phyloP scores from a whole-genome alignment of 2,797 vertebrate genomes.

The Ctenochaetus hawaiiensis region DNA sequence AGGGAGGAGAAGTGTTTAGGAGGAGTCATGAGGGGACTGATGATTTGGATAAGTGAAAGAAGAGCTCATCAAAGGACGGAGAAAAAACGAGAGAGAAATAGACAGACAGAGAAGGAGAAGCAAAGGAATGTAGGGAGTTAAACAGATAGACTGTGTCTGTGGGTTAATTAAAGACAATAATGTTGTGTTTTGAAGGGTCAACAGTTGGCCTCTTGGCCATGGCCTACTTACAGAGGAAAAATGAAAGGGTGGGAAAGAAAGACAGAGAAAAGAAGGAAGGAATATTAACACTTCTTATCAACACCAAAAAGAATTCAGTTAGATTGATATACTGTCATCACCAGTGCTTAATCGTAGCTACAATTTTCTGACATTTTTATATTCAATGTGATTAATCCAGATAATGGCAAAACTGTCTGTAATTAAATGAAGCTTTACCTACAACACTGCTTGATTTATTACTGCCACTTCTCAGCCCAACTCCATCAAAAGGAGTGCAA shows the following conservation, averaged over 20 bases:
- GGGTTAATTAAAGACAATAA: slow-evolving; percentile 78
- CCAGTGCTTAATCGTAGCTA: too few species aligned
- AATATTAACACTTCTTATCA: neutral
- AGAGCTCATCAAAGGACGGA: neutral
- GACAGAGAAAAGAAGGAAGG: slow-evolving; percentile 5
- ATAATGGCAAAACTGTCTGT: too few species aligned
- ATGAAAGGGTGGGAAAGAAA: slow-evolving; percentile 10
- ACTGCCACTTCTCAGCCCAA: too few species aligned
- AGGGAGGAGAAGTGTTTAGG: neutral
- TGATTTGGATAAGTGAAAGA: slow-evolving; percentile 20
- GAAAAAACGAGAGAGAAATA: neutral
- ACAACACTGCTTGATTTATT: neutral
- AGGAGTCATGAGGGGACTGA: slow-evolving; percentile 30
- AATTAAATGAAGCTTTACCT: neutral
- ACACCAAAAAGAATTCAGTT: neutral
- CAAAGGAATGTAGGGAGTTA: slow-evolving; percentile 15
- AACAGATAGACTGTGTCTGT: slow-evolving; percentile 40
- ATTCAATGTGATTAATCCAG: neutral
- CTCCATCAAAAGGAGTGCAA: neutral
- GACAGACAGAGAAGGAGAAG: neutral
- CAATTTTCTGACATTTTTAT: neutral
- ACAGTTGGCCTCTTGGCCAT: slow-evolving; percentile 55
- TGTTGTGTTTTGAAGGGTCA: slow-evolving; percentile 67
- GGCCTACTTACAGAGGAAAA: slow-evolving; percentile 44
- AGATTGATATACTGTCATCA: too few species aligned